phyloP scores from a whole-genome alignment of 2,888 invertebrate species.

The Drosophila suboccidentalis region DNA sequence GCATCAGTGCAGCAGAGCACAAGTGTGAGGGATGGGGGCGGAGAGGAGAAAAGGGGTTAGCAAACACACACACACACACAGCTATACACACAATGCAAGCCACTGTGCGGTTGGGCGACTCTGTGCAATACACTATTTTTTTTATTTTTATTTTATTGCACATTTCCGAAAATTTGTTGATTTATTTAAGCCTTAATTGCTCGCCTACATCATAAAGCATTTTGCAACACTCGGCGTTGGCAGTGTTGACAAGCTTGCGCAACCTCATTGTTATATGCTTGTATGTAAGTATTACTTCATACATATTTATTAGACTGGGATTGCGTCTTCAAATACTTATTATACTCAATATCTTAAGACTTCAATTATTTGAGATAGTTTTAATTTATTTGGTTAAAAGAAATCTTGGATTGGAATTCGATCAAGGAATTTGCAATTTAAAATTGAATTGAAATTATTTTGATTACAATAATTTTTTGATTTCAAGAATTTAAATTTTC shows the following conservation, averaged over 20 bases:
- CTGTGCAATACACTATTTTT: constrained; percentile 31
- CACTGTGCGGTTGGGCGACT: constrained; percentile 55
- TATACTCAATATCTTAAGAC: neutral
- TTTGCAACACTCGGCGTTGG: constrained; percentile 29
- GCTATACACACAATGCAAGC: constrained; percentile 39
- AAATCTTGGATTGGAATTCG: too few species aligned
- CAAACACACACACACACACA: constrained; percentile 5
- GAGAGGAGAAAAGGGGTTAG: constrained; percentile 1
- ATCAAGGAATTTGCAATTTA: too few species aligned
- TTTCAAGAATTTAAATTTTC: neutral
- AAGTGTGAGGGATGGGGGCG: neutral
- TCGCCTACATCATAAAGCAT: constrained; percentile 17
- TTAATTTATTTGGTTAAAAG: too few species aligned
- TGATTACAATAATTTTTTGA: neutral
- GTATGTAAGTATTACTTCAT: neutral
- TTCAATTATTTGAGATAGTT: too few species aligned
- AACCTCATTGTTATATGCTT: constrained; percentile 5
- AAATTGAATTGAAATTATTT: too few species aligned
- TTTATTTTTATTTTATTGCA: constrained; percentile 27
- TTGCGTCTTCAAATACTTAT: neutral
- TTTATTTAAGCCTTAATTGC: constrained; percentile 41
- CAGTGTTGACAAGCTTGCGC: constrained; percentile 43
- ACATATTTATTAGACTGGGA: neutral
- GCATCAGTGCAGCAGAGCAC: constrained; percentile 60
- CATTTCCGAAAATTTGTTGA: constrained; percentile 47